Evolutionary conservation across 2,113 vertebrate species (phyloP).

Genomic region (Neolamprologus hecqui): DNA sequence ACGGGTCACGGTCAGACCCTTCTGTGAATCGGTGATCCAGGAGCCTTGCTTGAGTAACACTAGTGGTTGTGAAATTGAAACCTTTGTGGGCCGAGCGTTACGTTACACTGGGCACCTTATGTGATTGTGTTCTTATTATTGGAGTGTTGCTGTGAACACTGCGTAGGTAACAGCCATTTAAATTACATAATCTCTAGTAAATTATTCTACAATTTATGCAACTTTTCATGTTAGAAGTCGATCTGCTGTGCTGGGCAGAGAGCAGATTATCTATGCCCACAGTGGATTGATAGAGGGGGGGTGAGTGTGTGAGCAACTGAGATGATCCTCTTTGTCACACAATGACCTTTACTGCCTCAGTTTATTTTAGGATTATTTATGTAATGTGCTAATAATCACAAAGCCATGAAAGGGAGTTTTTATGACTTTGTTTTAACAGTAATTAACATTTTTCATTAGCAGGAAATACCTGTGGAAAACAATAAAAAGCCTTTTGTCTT

Average conservation of each 20-base stretch:
- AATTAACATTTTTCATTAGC: not conserved
- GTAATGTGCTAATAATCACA: not conserved
- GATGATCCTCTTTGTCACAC: constrained; percentile 43
- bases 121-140: not conserved
- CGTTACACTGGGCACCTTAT: not conserved
- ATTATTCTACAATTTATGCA: constrained; percentile 2
- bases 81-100: not conserved
- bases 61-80: not conserved
- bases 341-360: not conserved
- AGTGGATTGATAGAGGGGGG: not conserved
- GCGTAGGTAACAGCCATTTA: not conserved
- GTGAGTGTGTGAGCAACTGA: not conserved
- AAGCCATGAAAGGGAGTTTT: not conserved
- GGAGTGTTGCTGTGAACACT: not conserved
- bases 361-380: constrained; percentile 1
- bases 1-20: not conserved
- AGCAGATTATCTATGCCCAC: not conserved
- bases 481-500: not conserved
- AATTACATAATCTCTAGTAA: not conserved
- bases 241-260: not conserved
- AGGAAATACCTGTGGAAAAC: not conserved
- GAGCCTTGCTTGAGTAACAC: not conserved
- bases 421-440: not conserved
- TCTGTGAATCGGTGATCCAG: not conserved
- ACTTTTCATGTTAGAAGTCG: not conserved